Percentiles rank a stretch among this genome's conserved stretches.
Evolutionary conservation across 2,797 vertebrate species (phyloP).

Genomic region (Odontamblyopus lacepedii): DNA sequence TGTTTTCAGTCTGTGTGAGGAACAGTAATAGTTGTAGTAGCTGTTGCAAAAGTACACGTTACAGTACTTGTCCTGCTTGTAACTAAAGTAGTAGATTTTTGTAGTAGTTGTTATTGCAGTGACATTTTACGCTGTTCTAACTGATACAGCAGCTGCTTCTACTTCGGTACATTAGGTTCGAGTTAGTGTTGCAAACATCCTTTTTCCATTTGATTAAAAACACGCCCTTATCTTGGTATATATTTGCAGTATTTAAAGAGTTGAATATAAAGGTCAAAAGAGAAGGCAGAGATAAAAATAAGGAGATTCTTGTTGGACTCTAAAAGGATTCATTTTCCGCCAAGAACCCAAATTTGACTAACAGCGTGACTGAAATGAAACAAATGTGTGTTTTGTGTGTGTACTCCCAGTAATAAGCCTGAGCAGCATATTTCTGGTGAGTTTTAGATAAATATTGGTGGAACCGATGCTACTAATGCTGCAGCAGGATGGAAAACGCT

Average conservation of each 20-base stretch:
- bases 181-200: background rate
- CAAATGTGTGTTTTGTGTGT: slow-evolving; percentile 27
- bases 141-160: background rate
- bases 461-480: slow-evolving; percentile 37
- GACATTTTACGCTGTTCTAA: background rate
- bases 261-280: background rate
- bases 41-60: too few species aligned
- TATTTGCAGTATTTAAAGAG: background rate
- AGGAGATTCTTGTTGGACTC: slow-evolving; percentile 45
- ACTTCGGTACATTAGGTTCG: background rate
- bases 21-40: too few species aligned
- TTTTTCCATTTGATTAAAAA: too few species aligned
- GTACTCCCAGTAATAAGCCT: slow-evolving; percentile 42
- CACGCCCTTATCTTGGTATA: background rate
- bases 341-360: slow-evolving; percentile 59
- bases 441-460: slow-evolving; percentile 32
- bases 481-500: slow-evolving; percentile 31
- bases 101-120: background rate
- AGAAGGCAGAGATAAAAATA: slow-evolving; percentile 17
- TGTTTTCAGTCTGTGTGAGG: too few species aligned
- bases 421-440: slow-evolving; percentile 36
- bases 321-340: slow-evolving; percentile 63
- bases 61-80: too few species aligned
- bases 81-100: too few species aligned
- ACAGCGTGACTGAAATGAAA: slow-evolving; percentile 61